Evolutionary conservation across 1,140 invertebrate genomes (phyloP).

Genomic region (Vanessa atalanta): DNA sequence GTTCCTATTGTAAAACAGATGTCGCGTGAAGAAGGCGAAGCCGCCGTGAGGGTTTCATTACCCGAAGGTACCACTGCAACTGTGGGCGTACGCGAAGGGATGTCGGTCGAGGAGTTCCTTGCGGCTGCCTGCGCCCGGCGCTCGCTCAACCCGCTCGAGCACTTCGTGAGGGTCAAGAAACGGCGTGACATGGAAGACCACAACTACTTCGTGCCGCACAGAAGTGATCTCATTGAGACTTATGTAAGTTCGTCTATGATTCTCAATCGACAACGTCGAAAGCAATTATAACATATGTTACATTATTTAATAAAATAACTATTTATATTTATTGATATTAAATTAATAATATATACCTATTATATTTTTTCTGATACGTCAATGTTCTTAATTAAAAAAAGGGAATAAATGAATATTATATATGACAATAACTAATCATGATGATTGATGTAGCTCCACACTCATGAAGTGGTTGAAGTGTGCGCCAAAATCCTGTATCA

Average conservation of each 20-base stretch:
- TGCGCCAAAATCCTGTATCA: constrained; percentile 98
- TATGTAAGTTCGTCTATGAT: constrained; percentile 88
- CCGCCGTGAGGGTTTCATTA: constrained; percentile 92
- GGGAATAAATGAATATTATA: no score
- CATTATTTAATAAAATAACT: no score
- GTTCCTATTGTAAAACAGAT: constrained; percentile 77
- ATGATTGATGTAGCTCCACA: constrained; percentile 86
- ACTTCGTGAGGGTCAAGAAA: constrained; percentile 97
- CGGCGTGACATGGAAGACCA: constrained; percentile 96
- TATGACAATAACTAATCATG: no score
- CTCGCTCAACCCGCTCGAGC: constrained; percentile 95
- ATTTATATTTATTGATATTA: no score
- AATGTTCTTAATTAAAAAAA: no score
- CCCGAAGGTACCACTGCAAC: constrained; percentile 90
- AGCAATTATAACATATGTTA: no score
- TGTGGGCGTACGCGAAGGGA: constrained; percentile 92
- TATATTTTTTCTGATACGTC: no score
- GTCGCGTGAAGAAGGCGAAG: constrained; percentile 91
- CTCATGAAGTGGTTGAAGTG: constrained; percentile 97
- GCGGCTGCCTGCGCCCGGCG: constrained; percentile 94
- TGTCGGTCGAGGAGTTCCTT: constrained; percentile 97
- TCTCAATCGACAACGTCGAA: background rate
- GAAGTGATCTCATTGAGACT: constrained; percentile 95
- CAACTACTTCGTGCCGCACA: constrained; percentile 96
- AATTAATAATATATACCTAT: no score